Percentiles rank a stretch among this genome's conserved stretches.
Evolutionary conservation across 2,113 vertebrate species (phyloP).

Genomic region (Nibea coibor): DNA sequence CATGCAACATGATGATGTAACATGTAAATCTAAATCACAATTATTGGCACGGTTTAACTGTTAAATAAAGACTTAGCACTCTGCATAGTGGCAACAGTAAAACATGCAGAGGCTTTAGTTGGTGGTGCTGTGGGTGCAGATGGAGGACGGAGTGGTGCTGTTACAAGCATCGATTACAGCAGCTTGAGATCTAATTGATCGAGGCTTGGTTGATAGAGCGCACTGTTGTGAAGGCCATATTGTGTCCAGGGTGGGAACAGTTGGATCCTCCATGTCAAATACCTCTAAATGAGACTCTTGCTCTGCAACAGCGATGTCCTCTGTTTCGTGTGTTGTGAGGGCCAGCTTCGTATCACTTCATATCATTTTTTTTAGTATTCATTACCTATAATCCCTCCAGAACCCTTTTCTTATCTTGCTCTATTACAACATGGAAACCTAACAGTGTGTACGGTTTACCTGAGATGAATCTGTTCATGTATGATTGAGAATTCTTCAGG

Average conservation of each 20-base stretch:
- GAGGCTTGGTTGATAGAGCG: not conserved
- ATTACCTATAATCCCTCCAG: not conserved
- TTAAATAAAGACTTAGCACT: not conserved
- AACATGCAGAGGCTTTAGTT: not conserved
- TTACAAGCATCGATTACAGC: too few relatives aligned
- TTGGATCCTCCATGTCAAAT: not conserved
- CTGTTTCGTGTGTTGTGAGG: not conserved
- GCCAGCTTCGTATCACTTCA: not conserved
- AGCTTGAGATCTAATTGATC: not conserved
- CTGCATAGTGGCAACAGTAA: not conserved
- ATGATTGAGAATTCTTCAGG: not conserved
- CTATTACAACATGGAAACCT: not conserved
- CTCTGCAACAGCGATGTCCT: not conserved
- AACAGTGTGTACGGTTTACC: not conserved
- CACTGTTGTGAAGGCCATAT: not conserved
- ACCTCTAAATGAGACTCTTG: not conserved
- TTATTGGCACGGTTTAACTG: not conserved
- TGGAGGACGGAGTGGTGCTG: not conserved
- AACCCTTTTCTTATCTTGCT: not conserved
- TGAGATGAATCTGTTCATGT: not conserved
- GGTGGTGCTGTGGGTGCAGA: not conserved
- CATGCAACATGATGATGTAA: too few relatives aligned
- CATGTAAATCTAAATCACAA: not conserved
- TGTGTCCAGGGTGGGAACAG: not conserved
- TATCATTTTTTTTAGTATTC: not conserved